Conservation (phyloP, 64 coral and sea anemone species). For the Pachyseris speciosa region DNA sequence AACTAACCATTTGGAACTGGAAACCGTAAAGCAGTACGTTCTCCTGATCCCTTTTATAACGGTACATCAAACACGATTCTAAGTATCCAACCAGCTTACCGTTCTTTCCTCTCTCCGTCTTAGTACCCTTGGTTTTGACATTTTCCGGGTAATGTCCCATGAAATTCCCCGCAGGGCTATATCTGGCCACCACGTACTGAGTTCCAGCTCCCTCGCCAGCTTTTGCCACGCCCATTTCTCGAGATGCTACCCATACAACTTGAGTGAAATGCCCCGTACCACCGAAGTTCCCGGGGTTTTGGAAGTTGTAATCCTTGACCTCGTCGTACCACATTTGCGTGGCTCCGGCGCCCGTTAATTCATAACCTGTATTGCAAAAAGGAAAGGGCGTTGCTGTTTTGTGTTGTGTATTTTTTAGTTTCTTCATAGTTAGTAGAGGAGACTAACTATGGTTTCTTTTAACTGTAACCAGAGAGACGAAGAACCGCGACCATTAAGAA, state of each 20-base stretch:
- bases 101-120: background rate
- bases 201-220: constrained; percentile 69
- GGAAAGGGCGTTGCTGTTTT: background rate
- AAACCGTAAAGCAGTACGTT: too few relatives aligned
- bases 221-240: constrained; percentile 89
- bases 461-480: too few relatives aligned
- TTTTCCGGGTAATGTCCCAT: constrained; percentile 91
- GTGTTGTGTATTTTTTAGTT: too few relatives aligned
- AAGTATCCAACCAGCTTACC: background rate
- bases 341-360: constrained; percentile 78
- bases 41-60: background rate
- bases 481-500: too few relatives aligned
- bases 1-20: too few relatives aligned
- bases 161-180: constrained; percentile 89
- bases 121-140: constrained; percentile 81
- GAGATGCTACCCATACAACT: constrained; percentile 84
- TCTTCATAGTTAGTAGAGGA: too few relatives aligned
- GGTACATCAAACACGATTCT: background rate
- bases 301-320: constrained; percentile 87
- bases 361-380: constrained; percentile 65
- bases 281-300: constrained; percentile 80
- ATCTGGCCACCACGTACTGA: constrained; percentile 91
- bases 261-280: constrained; percentile 98
- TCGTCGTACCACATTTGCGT: constrained; percentile 99
- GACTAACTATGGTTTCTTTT: too few relatives aligned